Evolutionary conservation across 2,797 vertebrate genomes (phyloP).

Genomic region (Onychomys arenicola): DNA sequence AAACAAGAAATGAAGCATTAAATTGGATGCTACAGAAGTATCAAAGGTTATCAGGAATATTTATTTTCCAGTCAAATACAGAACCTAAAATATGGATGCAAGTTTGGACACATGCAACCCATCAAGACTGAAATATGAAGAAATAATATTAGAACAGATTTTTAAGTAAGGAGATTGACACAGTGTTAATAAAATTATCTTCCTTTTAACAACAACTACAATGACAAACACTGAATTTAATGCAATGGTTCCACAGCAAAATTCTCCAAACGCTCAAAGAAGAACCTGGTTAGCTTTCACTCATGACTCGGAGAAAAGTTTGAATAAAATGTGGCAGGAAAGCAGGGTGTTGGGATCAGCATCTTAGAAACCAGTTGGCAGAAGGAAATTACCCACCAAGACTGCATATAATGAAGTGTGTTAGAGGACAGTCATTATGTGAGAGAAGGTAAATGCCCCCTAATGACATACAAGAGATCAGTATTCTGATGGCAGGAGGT

Average conservation of each 20-base stretch:
- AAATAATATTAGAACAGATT: not conserved
- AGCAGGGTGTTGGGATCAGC: not conserved
- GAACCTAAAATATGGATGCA: no score
- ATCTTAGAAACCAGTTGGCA: not conserved
- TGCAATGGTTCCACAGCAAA: no score
- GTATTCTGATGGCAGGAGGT: not conserved
- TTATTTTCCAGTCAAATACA: not conserved
- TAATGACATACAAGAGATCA: not conserved
- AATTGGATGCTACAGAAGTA: not conserved
- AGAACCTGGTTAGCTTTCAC: not conserved
- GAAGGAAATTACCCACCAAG: not conserved
- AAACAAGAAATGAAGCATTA: not conserved
- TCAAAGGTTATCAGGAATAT: not conserved
- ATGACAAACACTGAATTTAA: not conserved
- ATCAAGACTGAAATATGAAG: not conserved
- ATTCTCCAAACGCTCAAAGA: not conserved
- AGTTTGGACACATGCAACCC: not conserved
- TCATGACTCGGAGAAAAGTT: not conserved
- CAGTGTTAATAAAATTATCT: not conserved
- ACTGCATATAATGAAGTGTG: not conserved
- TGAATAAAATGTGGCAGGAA: not conserved
- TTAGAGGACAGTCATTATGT: not conserved
- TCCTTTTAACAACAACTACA: not conserved
- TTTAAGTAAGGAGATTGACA: not conserved
- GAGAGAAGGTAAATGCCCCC: not conserved